Evolutionary conservation across 2,888 invertebrate genomes (phyloP), one percentile per base, ranked within the genome.

Genomic region (Patella ulyssiponensis): DNA sequence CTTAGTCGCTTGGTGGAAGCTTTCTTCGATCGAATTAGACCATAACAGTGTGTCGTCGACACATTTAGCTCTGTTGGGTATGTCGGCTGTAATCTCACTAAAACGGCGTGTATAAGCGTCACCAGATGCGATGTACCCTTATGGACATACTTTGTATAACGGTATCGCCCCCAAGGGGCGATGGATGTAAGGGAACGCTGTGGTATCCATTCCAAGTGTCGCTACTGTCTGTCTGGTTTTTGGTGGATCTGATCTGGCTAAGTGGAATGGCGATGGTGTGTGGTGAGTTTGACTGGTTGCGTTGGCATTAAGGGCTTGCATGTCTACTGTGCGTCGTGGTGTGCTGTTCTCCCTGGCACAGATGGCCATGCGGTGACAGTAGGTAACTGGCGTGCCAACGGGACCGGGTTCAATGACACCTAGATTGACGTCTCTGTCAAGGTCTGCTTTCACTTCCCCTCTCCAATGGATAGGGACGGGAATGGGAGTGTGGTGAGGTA

Each of bases 1-100:
- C 71, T 73, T 20, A 69, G 71, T 7, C 74, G 71, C 11, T 69
- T 52, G 23, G 71, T 74, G 23, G 17, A 44, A 15, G 33, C 58
- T 71, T 17, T 78, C 80, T 73, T 78, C 80, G 0, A 77, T 53
- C 15, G 44, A 75, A 71, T 81, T 77, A 11, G 78, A 64, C 82
- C 78, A 79, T 11, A 82, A 52, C 23, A 80, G 71, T 0, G 72
- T 75, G 71, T 80, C 79, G 54, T 82, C 33, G 54, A 73, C 54
- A 56, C 33, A 56, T 23, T 14, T 73, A n/a, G 17, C 33, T 56
- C 3, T n/a, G 27, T 52, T 73, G 1, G 84, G 83, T 15, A 85
- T 81, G 72, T 84, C 79, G 11, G 83, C n/a, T 2, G 83, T 83
- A 17, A 85, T 82, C 56, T 85, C 85, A 77, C 86, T 84, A 58